Base-by-base conservation (phyloP, 2,113 vertebrate genomes). In the Serilophus lunatus region DNA sequence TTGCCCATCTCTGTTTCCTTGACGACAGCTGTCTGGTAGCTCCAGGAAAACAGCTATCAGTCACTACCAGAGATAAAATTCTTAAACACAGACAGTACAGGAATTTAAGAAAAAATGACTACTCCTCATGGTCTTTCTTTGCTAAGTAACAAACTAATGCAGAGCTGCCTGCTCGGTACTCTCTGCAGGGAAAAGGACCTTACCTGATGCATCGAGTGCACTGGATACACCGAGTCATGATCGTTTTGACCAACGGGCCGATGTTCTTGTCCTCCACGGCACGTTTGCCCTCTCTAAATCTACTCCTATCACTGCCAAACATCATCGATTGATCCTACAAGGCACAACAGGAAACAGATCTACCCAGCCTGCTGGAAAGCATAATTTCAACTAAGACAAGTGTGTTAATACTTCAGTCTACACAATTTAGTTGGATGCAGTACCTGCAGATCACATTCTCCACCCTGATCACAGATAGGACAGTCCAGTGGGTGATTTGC, bases 201-300 rank as follows among this genome's bases (percentile, higher is more conserved):
- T 95, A 99, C 99, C 99, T 99, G 97, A 99, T 99, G 57, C 99
- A 99, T 49, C 99, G 98, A 53, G 99, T 99, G 95, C 99, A 99
- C 96, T 99, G 99, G 97, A 99, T 99, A 92, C 99, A 99, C 75
- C 99, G 99, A 17, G 99, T 99, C 99, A 99, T 99, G 96, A 99
- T 99, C 51, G 99, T 99, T 98, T 99, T 99, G 80, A 99, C 98
- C 65, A 99, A 98, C 0, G 99, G 99, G 6, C 99, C 99, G 49
- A 99, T 98, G 96, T 99, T 99, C 96, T 99, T 99, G 98, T 99
- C 99, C 95, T 99, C 99, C 87, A 99, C 99, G 8, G 99, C 99
- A 92, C 99, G 98, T 92, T 99, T 99, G 29, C 97, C 97, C 91
- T 99, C 99, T 75, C 98, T 97, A 96, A 99, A 99, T 66, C 99